Conservation (phyloP, 1,140 invertebrate genomes). For the Hylaeus volcanicus region DNA sequence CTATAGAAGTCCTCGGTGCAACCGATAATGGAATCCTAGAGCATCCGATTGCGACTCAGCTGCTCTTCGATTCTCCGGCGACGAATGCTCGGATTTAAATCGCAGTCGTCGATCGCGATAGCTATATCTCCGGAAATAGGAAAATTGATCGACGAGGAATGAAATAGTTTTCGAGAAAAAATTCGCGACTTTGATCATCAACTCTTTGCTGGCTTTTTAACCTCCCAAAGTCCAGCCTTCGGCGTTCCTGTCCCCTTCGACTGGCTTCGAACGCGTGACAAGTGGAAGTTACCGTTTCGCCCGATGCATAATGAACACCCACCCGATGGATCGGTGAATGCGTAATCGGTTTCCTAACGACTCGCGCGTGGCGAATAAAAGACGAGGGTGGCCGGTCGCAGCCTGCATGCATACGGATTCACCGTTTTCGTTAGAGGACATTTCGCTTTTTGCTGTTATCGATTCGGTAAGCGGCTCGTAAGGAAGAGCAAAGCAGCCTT, state of each 20-base stretch:
- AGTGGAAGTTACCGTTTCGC: not conserved
- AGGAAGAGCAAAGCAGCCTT: conserved; percentile 69
- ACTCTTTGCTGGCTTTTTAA: no score
- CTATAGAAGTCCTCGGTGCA: no score
- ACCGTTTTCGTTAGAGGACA: conserved; percentile 42
- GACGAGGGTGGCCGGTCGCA: not conserved
- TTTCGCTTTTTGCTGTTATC: conserved; percentile 67
- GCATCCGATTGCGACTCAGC: no score
- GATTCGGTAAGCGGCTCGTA: conserved; percentile 68
- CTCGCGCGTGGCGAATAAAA: not conserved
- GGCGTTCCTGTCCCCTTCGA: not conserved
- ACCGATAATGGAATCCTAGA: no score
- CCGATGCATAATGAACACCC: no score
- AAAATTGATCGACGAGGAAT: no score
- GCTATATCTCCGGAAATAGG: no score
- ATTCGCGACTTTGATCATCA: no score
- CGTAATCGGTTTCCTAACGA: not conserved
- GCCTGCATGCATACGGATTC: conserved; percentile 25
- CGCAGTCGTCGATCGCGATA: no score
- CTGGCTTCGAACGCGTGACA: not conserved
- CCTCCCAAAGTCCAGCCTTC: not conserved
- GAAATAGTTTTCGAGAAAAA: no score
- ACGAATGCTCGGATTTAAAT: not conserved
- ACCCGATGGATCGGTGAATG: not conserved
- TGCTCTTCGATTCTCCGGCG: no score